A percentile compares a stretch with the other conserved stretches of the same genome.
Conservation (phyloP, 2,797 vertebrate genomes). For the Halcyon chelicuti region DNA sequence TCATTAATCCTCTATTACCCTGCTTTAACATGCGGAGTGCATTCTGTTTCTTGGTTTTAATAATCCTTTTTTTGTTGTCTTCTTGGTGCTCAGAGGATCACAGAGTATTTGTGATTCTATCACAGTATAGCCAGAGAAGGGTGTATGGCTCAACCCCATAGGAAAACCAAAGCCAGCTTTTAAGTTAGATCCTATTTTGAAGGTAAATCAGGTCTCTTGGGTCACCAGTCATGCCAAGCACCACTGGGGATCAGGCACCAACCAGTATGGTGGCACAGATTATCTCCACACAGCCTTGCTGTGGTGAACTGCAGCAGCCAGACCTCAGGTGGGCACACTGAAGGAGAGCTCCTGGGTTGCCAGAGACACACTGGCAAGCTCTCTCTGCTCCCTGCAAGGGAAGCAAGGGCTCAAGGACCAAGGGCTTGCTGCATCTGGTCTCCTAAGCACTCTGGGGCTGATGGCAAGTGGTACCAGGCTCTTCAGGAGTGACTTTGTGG, state of each 20-base stretch:
- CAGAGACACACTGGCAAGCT: fast-evolving
- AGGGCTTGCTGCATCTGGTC: background rate
- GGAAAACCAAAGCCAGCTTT: background rate
- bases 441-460: background rate
- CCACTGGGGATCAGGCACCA: background rate
- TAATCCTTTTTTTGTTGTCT: background rate
- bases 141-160: background rate
- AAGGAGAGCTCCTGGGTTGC: background rate
- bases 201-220: background rate
- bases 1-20: background rate
- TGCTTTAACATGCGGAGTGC: background rate
- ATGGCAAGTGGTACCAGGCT: fast-evolving
- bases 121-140: too few species aligned
- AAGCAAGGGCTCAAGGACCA: background rate
- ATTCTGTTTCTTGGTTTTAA: background rate
- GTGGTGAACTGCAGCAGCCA: background rate
- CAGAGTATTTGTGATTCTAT: background rate
- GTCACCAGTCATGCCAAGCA: background rate
- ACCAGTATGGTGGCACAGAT: background rate
- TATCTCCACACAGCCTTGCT: background rate
- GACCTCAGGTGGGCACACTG: background rate
- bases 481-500: background rate
- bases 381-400: background rate
- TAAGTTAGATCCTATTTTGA: background rate
- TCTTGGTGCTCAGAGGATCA: background rate